Evolutionary conservation across 2,797 vertebrate genomes (phyloP), one percentile per base, ranked within the genome.

Genomic region (Melanotaenia nigrans): DNA sequence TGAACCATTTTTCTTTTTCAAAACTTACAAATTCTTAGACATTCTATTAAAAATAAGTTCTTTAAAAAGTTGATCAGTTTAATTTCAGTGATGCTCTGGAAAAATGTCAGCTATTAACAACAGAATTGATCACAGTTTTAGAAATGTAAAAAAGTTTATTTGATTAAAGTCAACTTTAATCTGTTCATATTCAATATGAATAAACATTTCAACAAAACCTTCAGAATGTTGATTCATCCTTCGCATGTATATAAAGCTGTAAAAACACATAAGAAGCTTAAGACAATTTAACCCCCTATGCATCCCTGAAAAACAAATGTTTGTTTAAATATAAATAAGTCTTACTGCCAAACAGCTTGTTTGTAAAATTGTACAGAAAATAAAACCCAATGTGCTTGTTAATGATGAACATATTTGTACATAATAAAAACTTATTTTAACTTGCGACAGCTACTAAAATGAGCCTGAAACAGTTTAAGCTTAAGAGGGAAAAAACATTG

Each of bases 101-200:
- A 12, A 18, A 11, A 49, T 20, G 1, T 4, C 7, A 25, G 22
- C 5, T 32, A 11, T 11, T 3, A 22, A 3, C 1, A 14, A 30
- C 0, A 42, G 20, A n/a, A 47, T 1, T 32, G 2, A 60, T 40
- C 30, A 56, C 25, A 54, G 24, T 55, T 45, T 45, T 1, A 66
- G 35, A 68, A 71, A 57, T 8, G 18, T 62, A 68, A 61, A 32
- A 68, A 30, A 4, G 0, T 0, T 35, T 77, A 59, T 68, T 75
- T 70, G 14, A 55, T 47, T 61, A 11, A 61, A 33, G 38, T 35
- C 4, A 22, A 59, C 36, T 30, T 67, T 45, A 12, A 20, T 45
- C 59, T 57, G n/a, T 54, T 20, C 38, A 32, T 60, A 71, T 87
- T 83, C 77, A 84, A 82, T 76, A 68, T 80, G 78, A 77, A 81